Evolutionary conservation across 2,888 invertebrate genomes (phyloP), one percentile per base, ranked within the genome.

Genomic region (Gastrophysa polygoni): DNA sequence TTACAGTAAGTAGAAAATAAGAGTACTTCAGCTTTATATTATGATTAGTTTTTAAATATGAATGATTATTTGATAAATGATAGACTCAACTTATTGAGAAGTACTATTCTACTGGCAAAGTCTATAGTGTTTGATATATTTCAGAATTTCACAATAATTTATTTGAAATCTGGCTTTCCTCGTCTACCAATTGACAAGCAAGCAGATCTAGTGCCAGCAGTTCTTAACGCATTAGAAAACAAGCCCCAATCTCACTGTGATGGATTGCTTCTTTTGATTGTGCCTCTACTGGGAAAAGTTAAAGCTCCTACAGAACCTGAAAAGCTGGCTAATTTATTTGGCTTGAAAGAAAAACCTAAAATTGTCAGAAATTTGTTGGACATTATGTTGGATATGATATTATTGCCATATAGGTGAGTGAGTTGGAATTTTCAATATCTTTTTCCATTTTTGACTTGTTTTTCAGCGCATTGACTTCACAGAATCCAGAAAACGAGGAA

Each of bases 61-160:
- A n/a, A n/a, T n/a, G n/a, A n/a, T n/a, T n/a, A n/a, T n/a, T n/a
- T n/a, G n/a, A n/a, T n/a, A n/a, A n/a, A n/a, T n/a, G n/a, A n/a
- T n/a, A n/a, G n/a, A n/a, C n/a, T n/a, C n/a, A n/a, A n/a, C n/a
- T n/a, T n/a, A n/a, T n/a, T n/a, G n/a, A n/a, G n/a, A n/a, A n/a
- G n/a, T n/a, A n/a, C n/a, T n/a, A n/a, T n/a, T n/a, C n/a, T n/a
- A n/a, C n/a, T n/a, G n/a, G n/a, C n/a, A n/a, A n/a, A n/a, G n/a
- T n/a, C n/a, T n/a, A n/a, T n/a, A n/a, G n/a, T n/a, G n/a, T n/a
- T n/a, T n/a, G n/a, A 65, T 59, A 24, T 5, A 29, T 86, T 86
- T 17, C 84, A 95, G 91, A 97, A 97, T 81, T 96, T 97, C 78
- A 89, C 94, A 10, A 93, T 96, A 59, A 93, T 97, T 73, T 97